These are phyloP conservation scores for Pseudomyrmex pallidus DNA, from an alignment of 1,140 invertebrate genomes.

Conservation along the genomic window DNA sequence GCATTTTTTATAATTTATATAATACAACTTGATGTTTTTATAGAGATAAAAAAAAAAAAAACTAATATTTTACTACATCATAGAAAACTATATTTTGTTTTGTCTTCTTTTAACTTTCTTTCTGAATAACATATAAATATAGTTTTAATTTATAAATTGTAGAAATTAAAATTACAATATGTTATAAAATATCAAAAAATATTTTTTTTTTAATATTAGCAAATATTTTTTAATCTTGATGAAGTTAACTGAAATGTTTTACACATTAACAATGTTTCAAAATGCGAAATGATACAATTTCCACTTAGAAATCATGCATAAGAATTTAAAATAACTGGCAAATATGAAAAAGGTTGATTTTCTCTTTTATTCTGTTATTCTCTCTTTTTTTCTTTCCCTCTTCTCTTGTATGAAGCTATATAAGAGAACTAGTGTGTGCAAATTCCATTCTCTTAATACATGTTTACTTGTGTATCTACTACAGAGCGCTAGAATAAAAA, in stretches of 20 bases:
- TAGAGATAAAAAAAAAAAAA: conserved; percentile 31
- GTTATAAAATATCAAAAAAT: no score
- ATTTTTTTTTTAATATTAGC: no score
- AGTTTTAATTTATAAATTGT: no score
- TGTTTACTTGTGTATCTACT: conserved; percentile 34
- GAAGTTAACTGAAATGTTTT: no score
- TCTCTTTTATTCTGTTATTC: conserved; percentile 64
- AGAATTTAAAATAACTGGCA: conserved; percentile 56
- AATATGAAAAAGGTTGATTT: conserved; percentile 70
- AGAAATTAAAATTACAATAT: no score
- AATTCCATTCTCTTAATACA: conserved; percentile 22
- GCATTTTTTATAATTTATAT: conserved; percentile 52
- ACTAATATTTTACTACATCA: conserved; percentile 9
- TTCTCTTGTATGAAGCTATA: neutral
- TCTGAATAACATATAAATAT: conserved; percentile 21
- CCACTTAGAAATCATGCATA: no score
- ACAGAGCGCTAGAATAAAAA: conserved; percentile 38
- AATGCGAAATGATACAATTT: no score
- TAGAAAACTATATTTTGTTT: conserved; percentile 9
- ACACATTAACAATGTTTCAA: no score
- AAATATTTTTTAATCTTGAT: no score
- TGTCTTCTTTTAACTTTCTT: conserved; percentile 17
- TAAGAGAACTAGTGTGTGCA: conserved; percentile 25
- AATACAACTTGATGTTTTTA: conserved; percentile 48
- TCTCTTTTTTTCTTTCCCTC: no score